These are phyloP conservation scores for Tetraodon nigroviridis DNA, from an alignment of 2,113 vertebrate species.

Conservation along the genomic window DNA sequence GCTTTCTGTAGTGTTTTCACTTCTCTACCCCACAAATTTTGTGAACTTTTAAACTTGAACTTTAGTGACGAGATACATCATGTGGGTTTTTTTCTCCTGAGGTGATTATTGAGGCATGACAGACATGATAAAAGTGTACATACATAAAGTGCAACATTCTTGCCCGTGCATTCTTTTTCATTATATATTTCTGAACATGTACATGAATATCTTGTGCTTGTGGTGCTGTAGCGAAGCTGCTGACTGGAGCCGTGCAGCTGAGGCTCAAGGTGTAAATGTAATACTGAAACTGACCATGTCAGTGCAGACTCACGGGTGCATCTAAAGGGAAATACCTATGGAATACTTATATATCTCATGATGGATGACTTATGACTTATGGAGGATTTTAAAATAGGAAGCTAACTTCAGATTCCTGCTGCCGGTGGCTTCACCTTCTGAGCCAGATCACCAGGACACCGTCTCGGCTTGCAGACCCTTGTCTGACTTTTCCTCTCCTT, in stretches of 20 bases:
- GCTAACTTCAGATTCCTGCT: too few relatives aligned
- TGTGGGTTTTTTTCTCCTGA: neutral
- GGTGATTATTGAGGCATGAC: neutral
- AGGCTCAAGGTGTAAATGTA: too few relatives aligned
- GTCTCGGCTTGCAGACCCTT: conserved; percentile 47
- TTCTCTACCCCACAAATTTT: conserved; percentile 4
- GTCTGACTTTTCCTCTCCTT: conserved; percentile 36
- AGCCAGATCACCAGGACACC: conserved; percentile 6
- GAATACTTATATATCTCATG: too few relatives aligned
- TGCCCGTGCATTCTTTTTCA: neutral
- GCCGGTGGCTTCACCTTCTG: neutral
- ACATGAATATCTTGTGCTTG: neutral
- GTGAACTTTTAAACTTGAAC: neutral
- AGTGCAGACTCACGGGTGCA: too few relatives aligned
- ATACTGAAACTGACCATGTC: too few relatives aligned
- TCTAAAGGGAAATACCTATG: too few relatives aligned
- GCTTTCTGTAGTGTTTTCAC: conserved; percentile 41
- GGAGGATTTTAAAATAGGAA: too few relatives aligned
- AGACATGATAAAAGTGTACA: conserved; percentile 6
- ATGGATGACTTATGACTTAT: too few relatives aligned
- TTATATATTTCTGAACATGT: neutral
- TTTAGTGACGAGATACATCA: neutral
- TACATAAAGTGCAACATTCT: neutral
- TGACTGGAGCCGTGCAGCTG: too few relatives aligned
- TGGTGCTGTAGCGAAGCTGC: neutral